Conservation (phyloP, 2,113 vertebrate species). For the Scytalopus superciliaris region DNA sequence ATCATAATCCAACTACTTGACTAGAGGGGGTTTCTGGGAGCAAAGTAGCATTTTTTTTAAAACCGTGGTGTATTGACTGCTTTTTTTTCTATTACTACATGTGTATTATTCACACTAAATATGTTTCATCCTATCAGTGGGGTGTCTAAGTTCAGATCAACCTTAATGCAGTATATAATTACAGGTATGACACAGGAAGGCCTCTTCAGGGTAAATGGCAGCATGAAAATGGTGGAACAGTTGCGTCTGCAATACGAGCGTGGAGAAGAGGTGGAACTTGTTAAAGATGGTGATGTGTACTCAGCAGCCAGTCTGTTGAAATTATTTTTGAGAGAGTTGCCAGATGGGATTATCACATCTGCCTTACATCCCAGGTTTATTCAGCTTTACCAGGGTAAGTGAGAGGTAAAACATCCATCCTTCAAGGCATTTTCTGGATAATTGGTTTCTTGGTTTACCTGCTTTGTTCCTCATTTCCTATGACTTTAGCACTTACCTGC, state of each 20-base stretch:
- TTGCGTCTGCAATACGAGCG: constrained; percentile 82
- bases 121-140: neutral
- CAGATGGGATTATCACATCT: constrained; percentile 80
- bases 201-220: constrained; percentile 91
- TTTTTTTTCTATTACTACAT: neutral
- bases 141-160: neutral
- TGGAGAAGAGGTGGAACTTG: constrained; percentile 76
- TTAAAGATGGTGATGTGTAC: constrained; percentile 76
- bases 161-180: neutral
- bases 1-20: neutral
- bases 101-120: neutral
- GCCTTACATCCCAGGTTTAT: constrained; percentile 78
- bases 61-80: neutral
- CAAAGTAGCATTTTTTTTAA: neutral
- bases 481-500: neutral
- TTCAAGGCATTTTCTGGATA: neutral
- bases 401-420: neutral
- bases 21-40: neutral
- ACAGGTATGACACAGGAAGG: constrained; percentile 90
- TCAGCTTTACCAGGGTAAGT: constrained; percentile 83
- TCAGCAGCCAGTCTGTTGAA: constrained; percentile 90
- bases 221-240: constrained; percentile 81
- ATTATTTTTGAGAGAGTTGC: constrained; percentile 87
- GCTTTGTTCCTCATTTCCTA: neutral
- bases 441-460: neutral